These are phyloP conservation scores for Lasioglossum oenotherae DNA, from an alignment of 2,888 invertebrate species.

Conservation along the genomic window DNA sequence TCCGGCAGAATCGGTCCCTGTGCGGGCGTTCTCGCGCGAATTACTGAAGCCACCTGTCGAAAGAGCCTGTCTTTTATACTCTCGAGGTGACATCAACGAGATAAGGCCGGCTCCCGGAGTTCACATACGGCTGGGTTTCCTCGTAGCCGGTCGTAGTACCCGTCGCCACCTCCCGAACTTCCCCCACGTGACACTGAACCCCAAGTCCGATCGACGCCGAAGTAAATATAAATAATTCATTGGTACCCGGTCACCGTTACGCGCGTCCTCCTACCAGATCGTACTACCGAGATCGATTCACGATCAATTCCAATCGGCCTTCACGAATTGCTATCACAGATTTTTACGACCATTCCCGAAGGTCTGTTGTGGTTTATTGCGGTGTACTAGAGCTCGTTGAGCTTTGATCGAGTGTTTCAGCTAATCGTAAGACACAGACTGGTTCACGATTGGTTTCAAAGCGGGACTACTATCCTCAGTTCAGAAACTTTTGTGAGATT, in stretches of 20 bases:
- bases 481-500: neutral
- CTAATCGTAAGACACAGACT: neutral
- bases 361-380: neutral
- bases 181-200: conserved; percentile 10
- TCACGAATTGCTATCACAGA: neutral
- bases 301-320: neutral
- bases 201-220: neutral
- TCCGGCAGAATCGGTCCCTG: neutral
- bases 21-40: conserved; percentile 54
- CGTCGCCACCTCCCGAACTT: neutral
- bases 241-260: neutral
- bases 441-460: neutral
- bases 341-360: neutral
- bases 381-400: neutral
- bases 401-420: neutral
- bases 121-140: conserved; percentile 52
- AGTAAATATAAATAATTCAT: conserved; percentile 1
- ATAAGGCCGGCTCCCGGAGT: conserved; percentile 57
- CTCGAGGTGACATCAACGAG: conserved; percentile 47
- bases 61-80: conserved; percentile 78
- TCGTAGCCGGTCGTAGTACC: conserved; percentile 41
- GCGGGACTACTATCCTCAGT: neutral
- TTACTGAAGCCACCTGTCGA: conserved; percentile 74
- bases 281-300: neutral
- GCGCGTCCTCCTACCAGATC: neutral